Conservation (phyloP, 2,888 invertebrate species). For the Lepidocyrtinus sp. region DNA sequence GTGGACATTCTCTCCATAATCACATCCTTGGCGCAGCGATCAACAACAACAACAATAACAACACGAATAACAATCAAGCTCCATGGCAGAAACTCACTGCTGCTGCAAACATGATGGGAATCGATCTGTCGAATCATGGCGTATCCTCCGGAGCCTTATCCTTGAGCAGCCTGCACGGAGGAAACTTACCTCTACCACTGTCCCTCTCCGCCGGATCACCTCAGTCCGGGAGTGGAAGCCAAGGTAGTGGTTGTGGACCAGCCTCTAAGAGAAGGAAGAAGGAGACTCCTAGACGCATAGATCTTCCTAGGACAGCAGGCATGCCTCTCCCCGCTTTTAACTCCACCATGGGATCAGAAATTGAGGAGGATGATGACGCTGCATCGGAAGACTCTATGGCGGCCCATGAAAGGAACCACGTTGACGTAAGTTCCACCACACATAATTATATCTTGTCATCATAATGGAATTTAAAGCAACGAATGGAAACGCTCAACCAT, state of each 20-base stretch:
- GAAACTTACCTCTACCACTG: constrained; percentile 47
- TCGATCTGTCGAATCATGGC: constrained; percentile 69
- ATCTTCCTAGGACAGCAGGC: constrained; percentile 62
- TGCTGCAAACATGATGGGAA: constrained; percentile 65
- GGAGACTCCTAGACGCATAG: constrained; percentile 70
- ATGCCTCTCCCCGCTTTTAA: constrained; percentile 61
- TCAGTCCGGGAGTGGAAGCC: constrained; percentile 52
- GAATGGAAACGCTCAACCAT: neutral
- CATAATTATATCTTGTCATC: no score
- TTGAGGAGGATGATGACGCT: constrained; percentile 66
- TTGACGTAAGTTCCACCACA: constrained; percentile 60
- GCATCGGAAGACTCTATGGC: constrained; percentile 68
- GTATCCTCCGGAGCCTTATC: constrained; percentile 32
- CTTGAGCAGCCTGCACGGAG: constrained; percentile 50
- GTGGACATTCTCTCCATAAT: constrained; percentile 30
- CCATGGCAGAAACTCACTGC: constrained; percentile 51
- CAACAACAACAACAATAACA: constrained; percentile 31
- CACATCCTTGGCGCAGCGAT: constrained; percentile 39
- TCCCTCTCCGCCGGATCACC: constrained; percentile 58
- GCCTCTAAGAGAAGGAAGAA: constrained; percentile 69
- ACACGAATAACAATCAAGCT: constrained; percentile 37
- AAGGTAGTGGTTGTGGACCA: constrained; percentile 55
- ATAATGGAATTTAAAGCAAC: neutral
- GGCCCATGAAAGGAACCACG: constrained; percentile 68
- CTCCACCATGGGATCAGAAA: constrained; percentile 61